A percentile compares a stretch with the other conserved stretches of the same genome.
Conservation (phyloP, 2,888 invertebrate species). For the Dolomedes plantarius region DNA sequence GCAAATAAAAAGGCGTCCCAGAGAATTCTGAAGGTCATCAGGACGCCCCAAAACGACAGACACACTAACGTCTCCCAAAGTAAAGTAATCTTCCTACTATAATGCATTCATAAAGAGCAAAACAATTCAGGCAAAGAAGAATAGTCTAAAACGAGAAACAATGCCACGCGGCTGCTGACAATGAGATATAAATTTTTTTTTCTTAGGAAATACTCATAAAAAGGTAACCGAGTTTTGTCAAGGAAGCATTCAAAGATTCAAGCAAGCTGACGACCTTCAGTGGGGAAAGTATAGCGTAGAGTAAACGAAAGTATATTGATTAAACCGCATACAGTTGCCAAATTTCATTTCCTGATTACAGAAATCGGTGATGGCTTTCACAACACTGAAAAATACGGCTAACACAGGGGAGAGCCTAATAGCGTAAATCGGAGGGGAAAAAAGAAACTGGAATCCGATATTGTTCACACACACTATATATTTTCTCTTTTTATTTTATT, state of each 20-base stretch:
- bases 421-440: too few species aligned
- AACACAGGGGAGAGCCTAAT: too few species aligned
- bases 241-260: constrained; percentile 11
- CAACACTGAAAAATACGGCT: too few species aligned
- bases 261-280: too few species aligned
- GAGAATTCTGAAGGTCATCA: background rate
- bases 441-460: too few species aligned
- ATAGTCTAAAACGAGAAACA: constrained; percentile 28
- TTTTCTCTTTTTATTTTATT: too few species aligned
- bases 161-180: constrained; percentile 41
- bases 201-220: background rate
- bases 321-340: too few species aligned
- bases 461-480: too few species aligned
- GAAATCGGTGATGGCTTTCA: too few species aligned
- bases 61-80: background rate
- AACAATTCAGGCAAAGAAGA: background rate
- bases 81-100: constrained; percentile 1
- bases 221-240: background rate
- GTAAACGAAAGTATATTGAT: too few species aligned
- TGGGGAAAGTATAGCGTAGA: too few species aligned
- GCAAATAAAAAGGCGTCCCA: background rate
- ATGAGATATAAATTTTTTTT: constrained; percentile 40
- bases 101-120: constrained; percentile 43
- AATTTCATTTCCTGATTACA: too few species aligned
- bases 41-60: background rate